These are phyloP conservation scores for Pyralis farinalis DNA, from an alignment of 2,888 invertebrate species.

Conservation along the genomic window DNA sequence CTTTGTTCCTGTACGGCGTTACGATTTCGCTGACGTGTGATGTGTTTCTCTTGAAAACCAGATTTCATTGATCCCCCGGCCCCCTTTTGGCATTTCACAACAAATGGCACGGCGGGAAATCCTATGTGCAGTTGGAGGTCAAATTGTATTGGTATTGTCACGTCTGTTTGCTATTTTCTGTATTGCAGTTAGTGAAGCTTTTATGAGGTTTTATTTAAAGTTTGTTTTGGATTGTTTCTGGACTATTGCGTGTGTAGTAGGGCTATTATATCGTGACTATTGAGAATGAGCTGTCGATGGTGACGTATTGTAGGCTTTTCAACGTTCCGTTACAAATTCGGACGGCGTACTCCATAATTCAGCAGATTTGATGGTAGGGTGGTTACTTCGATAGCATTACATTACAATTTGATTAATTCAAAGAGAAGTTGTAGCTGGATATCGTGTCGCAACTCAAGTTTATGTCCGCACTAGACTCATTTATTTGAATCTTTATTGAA, in stretches of 20 bases:
- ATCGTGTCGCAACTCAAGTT: too few species aligned
- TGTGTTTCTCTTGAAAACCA: constrained; percentile 54
- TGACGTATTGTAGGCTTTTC: constrained; percentile 74
- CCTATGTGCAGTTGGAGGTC: constrained; percentile 30
- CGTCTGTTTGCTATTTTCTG: constrained; percentile 28
- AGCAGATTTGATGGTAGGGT: constrained; percentile 30
- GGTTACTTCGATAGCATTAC: constrained; percentile 1
- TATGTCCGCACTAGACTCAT: too few species aligned
- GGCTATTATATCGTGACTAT: constrained; percentile 64
- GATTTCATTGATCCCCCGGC: constrained; percentile 26
- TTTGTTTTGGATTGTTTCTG: constrained; percentile 22
- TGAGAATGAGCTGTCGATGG: constrained; percentile 67
- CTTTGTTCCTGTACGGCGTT: constrained; percentile 59
- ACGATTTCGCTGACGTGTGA: constrained; percentile 68
- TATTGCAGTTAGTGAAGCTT: constrained; percentile 18
- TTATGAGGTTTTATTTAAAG: constrained; percentile 23
- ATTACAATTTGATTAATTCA: constrained; percentile 1
- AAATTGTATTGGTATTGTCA: constrained; percentile 34
- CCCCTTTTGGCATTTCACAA: constrained; percentile 14
- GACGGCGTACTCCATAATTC: constrained; percentile 26
- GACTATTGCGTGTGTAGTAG: constrained; percentile 11
- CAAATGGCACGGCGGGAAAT: constrained; percentile 1
- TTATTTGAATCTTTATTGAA: too few species aligned
- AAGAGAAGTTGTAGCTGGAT: background rate
- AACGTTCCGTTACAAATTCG: constrained; percentile 49